Evolutionary conservation across 2,797 vertebrate species (phyloP).

Genomic region (Paguma larvata): DNA sequence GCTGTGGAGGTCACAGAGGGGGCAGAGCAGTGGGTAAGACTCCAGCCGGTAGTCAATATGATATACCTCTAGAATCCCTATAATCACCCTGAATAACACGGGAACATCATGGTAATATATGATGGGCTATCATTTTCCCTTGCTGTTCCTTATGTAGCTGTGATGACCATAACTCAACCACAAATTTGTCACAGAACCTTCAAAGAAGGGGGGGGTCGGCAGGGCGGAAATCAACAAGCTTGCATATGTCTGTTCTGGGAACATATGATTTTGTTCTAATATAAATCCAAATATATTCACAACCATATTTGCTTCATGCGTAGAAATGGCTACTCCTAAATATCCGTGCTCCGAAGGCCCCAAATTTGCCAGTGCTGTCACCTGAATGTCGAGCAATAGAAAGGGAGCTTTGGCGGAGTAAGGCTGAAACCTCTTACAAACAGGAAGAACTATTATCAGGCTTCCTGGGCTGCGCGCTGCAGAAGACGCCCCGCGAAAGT

Average conservation of each 20-base stretch:
- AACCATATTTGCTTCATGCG: conserved; percentile 43
- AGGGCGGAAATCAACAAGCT: neutral
- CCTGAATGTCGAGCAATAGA: neutral
- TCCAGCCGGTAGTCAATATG: conserved; percentile 76
- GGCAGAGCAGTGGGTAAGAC: conserved; percentile 55
- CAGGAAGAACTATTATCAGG: neutral
- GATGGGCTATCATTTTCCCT: conserved; percentile 75
- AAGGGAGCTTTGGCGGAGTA: neutral
- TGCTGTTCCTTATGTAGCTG: conserved; percentile 64
- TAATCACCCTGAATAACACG: conserved; percentile 75
- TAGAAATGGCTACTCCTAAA: conserved; percentile 44
- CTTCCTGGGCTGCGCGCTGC: neutral
- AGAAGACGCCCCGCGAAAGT: neutral
- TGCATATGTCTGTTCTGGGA: conserved; percentile 50
- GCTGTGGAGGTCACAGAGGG: conserved; percentile 67
- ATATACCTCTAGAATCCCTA: conserved; percentile 82
- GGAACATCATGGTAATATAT: conserved; percentile 78
- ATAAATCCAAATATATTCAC: conserved; percentile 67
- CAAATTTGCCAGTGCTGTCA: conserved; percentile 2
- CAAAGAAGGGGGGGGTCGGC: neutral
- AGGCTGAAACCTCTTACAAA: neutral
- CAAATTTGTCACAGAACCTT: conserved; percentile 72
- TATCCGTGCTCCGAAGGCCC: conserved; percentile 38
- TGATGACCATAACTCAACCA: conserved; percentile 82
- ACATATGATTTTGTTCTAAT: conserved; percentile 55